Evolutionary conservation across 1,140 invertebrate species (phyloP), one percentile per base, ranked within the genome.

Genomic region (Babylonia areolata): DNA sequence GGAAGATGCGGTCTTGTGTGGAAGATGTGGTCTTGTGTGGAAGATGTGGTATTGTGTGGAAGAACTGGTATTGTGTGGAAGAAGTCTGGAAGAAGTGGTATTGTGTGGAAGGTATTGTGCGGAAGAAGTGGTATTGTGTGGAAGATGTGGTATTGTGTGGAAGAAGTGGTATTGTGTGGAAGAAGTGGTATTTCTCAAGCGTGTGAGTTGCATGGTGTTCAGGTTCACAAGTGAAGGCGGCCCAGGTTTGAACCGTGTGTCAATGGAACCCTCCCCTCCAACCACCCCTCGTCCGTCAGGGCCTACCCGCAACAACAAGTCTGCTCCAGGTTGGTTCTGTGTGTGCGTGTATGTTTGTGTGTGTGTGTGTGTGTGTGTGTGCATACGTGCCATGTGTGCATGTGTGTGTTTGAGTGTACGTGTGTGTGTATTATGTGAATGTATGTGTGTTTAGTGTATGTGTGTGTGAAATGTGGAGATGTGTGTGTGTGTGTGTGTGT

Each of bases 291-390:
- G 88, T n/a, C 86, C 86, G 31, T 79, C 89, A 58, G 90, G 89
- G 37, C 87, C 90, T 17, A 39, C 81, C 17, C 86, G 92, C 42
- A 88, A 89, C 42, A 88, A 89, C 35, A 91, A 91, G 51, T 93
- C 92, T 80, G 92, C 92, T 37, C 92, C 92, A 90, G 90, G 93
- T 93, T 23, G 37, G 81, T 69, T 33, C 40, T 73, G 46, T 51
- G 58, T 64, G 28, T 23, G 58, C 23, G 58, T 9, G 28, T 28
- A 23, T 23, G 58, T 9, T 6, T 64, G 58, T 28, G 28, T 64
- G 58, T 28, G 15, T 64, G 28, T 64, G 15, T 64, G 17, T 64
- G 58, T 51, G 58, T 64, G 58, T 23, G 58, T 64, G 58, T 64
- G 58, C 46, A 20, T 51, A 12, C 37, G 78, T 54, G 35, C 39